phyloP scores from a whole-genome alignment of 2,797 vertebrate genomes.

The Oryzias dopingdopingensis region DNA sequence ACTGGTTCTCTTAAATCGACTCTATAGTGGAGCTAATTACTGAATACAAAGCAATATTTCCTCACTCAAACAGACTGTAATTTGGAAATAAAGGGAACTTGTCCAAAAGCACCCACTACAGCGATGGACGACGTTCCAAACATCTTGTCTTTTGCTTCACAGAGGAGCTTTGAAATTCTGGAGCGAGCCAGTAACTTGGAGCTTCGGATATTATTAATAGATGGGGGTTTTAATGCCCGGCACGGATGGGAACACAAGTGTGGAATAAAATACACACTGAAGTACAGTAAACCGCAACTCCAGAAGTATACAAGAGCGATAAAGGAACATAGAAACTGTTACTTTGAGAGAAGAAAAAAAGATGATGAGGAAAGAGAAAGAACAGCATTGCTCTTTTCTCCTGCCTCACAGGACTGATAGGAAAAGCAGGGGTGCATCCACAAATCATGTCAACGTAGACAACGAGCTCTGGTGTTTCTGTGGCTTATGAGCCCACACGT shows the following conservation, averaged over 20 bases:
- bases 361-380: neutral
- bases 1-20: constrained; percentile 15
- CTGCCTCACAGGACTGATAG: constrained; percentile 2
- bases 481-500: neutral
- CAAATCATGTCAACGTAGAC: constrained; percentile 2
- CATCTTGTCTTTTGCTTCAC: constrained; percentile 13
- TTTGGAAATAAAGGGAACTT: constrained; percentile 11
- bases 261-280: constrained; percentile 7
- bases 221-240: constrained; percentile 44
- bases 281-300: constrained; percentile 14
- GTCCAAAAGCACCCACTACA: constrained; percentile 3
- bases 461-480: neutral
- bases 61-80: constrained; percentile 25
- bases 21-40: constrained; percentile 9
- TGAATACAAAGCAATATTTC: constrained; percentile 22
- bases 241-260: constrained; percentile 15
- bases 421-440: neutral
- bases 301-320: neutral
- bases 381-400: constrained; percentile 6
- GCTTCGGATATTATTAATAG: constrained; percentile 49
- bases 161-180: constrained; percentile 44
- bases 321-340: too few species aligned
- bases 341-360: neutral
- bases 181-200: constrained; percentile 44
- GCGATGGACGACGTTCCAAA: constrained; percentile 2